phyloP scores from a whole-genome alignment of 2,113 vertebrate species.

The Caranx melampygus region DNA sequence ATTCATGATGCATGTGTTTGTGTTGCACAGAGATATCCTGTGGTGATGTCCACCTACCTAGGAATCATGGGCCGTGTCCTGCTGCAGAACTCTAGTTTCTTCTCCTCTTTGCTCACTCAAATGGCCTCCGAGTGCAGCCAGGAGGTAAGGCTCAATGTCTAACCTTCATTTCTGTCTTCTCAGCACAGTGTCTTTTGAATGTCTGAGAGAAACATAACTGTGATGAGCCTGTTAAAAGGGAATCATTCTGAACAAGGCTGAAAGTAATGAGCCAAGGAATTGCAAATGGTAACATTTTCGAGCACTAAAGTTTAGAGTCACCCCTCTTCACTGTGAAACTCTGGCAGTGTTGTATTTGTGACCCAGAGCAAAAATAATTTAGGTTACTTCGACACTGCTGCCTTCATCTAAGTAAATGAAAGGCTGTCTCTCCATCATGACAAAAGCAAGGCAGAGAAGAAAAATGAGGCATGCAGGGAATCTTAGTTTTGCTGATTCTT shows the following conservation, averaged over 20 bases:
- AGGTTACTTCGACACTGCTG: constrained; percentile 15
- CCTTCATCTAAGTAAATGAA: constrained; percentile 35
- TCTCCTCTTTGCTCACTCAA: constrained; percentile 92
- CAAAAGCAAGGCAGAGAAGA: not conserved
- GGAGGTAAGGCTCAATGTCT: constrained; percentile 85
- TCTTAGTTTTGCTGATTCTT: constrained; percentile 25
- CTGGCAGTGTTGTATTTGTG: constrained; percentile 1
- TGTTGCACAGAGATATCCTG: constrained; percentile 90
- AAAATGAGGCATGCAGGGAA: constrained; percentile 29
- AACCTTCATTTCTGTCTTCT: constrained; percentile 60
- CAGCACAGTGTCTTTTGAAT: constrained; percentile 42
- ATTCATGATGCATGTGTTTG: constrained; percentile 4
- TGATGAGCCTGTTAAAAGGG: constrained; percentile 58
- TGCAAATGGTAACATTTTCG: constrained; percentile 46
- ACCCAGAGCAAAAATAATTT: constrained; percentile 27
- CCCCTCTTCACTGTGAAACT: constrained; percentile 10
- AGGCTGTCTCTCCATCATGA: not conserved
- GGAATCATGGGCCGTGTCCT: constrained; percentile 93
- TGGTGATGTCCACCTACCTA: constrained; percentile 97
- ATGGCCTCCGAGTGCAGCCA: constrained; percentile 91
- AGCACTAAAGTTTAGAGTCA: constrained; percentile 10
- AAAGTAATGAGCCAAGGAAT: constrained; percentile 65
- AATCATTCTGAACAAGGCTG: constrained; percentile 46
- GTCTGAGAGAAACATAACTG: constrained; percentile 23
- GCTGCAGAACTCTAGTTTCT: constrained; percentile 93